phyloP scores from a whole-genome alignment of 1,140 invertebrate genomes.

The Phocides pigmalion region DNA sequence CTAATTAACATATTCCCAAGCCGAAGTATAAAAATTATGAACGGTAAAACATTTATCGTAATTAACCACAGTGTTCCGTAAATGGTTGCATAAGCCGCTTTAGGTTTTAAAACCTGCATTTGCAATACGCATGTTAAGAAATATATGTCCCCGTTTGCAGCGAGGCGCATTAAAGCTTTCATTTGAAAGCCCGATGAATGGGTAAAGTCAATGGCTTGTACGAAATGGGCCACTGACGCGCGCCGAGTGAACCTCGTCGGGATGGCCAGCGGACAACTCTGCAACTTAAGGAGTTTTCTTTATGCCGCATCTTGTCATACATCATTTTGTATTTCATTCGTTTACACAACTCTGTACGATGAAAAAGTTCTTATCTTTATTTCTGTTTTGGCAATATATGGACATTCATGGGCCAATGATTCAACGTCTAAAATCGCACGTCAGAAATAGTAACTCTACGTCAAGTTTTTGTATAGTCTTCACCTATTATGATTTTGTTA shows the following conservation, averaged over 20 bases:
- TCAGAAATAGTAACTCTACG: too few relatives aligned
- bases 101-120: slow-evolving; percentile 32
- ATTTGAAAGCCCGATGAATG: slow-evolving; percentile 72
- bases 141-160: slow-evolving; percentile 56
- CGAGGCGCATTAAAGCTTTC: slow-evolving; percentile 54
- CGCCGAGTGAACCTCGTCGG: slow-evolving; percentile 40
- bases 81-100: slow-evolving; percentile 6
- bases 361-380: too few relatives aligned
- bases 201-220: slow-evolving; percentile 75
- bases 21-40: not conserved
- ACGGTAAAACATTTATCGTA: not conserved
- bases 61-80: not conserved
- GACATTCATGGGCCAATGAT: too few relatives aligned
- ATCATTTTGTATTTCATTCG: too few relatives aligned
- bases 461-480: too few relatives aligned
- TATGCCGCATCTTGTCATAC: not conserved
- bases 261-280: slow-evolving; percentile 30
- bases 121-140: slow-evolving; percentile 8
- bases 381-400: too few relatives aligned
- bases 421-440: too few relatives aligned
- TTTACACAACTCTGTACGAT: too few relatives aligned
- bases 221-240: slow-evolving; percentile 74
- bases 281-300: slow-evolving; percentile 2
- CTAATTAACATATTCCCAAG: too few relatives aligned
- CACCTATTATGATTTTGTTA: too few relatives aligned